Percentiles rank a stretch among this genome's conserved stretches.
These are phyloP conservation scores for Pachyseris speciosa DNA, from an alignment of 64 coral and sea anemone genomes.

Conservation along the genomic window DNA sequence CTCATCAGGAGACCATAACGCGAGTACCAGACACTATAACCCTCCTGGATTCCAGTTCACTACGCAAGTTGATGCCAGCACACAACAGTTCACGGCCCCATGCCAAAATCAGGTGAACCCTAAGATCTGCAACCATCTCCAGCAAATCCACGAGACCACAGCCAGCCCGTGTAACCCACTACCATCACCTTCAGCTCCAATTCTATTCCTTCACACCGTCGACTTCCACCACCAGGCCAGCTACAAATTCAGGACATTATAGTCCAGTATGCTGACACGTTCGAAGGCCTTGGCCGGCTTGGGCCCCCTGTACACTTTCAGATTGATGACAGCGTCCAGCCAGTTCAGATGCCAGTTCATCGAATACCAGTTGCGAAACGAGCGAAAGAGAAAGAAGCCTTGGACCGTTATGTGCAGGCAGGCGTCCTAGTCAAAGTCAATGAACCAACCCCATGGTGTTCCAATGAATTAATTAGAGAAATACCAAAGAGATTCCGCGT, in stretches of 20 bases:
- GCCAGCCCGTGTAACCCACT: background rate
- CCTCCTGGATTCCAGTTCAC: slow-evolving; percentile 13
- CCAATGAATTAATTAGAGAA: slow-evolving; percentile 71
- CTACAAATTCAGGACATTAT: slow-evolving; percentile 29
- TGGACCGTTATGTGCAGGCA: slow-evolving; percentile 34
- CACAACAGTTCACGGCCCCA: background rate
- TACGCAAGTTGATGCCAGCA: background rate
- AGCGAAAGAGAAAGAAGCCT: slow-evolving; percentile 56
- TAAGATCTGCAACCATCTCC: slow-evolving; percentile 40
- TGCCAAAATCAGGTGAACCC: background rate
- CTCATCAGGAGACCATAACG: background rate
- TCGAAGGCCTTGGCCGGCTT: slow-evolving; percentile 53
- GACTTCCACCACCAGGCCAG: slow-evolving; percentile 46
- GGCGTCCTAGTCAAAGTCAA: slow-evolving; percentile 44
- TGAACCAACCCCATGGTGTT: slow-evolving; percentile 64
- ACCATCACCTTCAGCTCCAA: slow-evolving; percentile 8
- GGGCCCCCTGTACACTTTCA: slow-evolving; percentile 74
- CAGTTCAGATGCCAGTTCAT: slow-evolving; percentile 75
- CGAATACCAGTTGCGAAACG: slow-evolving; percentile 62
- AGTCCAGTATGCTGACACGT: slow-evolving; percentile 54
- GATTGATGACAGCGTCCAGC: slow-evolving; percentile 34
- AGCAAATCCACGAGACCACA: slow-evolving; percentile 37
- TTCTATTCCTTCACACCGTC: background rate
- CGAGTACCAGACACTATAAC: background rate
- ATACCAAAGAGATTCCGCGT: slow-evolving; percentile 75